Conservation (phyloP, 2,113 vertebrate species). For the Dasyornis broadbenti region DNA sequence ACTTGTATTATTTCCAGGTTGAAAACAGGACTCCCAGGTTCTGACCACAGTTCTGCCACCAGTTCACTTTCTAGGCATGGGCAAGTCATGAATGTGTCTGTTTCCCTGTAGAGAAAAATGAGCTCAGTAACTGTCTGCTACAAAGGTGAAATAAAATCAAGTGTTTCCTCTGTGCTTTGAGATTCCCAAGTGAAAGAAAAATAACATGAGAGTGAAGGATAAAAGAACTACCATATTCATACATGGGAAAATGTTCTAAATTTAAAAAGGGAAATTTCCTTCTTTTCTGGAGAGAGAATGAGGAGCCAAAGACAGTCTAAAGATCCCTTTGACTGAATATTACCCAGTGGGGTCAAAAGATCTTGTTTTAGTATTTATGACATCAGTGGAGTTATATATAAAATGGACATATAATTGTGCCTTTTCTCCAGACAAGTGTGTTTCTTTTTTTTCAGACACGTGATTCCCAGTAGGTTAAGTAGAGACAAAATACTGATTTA, state of each 20-base stretch:
- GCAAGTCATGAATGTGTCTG: neutral
- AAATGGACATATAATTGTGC: neutral
- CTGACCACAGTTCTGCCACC: neutral
- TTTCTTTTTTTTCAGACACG: neutral
- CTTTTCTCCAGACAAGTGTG: neutral
- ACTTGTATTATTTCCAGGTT: neutral
- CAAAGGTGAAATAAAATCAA: neutral
- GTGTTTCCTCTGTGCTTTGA: neutral
- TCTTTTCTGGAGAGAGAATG: neutral
- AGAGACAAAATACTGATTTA: neutral
- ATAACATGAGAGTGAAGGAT: neutral
- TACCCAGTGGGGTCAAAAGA: neutral
- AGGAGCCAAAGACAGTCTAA: neutral
- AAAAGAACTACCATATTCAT: neutral
- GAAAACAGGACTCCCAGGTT: neutral
- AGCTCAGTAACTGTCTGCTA: neutral
- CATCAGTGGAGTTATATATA: neutral
- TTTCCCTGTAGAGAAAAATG: neutral
- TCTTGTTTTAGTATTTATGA: neutral
- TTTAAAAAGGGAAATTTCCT: neutral
- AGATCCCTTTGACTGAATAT: neutral
- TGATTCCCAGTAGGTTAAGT: neutral
- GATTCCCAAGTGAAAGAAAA: neutral
- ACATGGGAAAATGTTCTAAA: neutral
- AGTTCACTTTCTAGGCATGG: neutral